These are phyloP conservation scores for Sternotherus odoratus DNA, from an alignment of 2,797 vertebrate genomes.

Conservation along the genomic window DNA sequence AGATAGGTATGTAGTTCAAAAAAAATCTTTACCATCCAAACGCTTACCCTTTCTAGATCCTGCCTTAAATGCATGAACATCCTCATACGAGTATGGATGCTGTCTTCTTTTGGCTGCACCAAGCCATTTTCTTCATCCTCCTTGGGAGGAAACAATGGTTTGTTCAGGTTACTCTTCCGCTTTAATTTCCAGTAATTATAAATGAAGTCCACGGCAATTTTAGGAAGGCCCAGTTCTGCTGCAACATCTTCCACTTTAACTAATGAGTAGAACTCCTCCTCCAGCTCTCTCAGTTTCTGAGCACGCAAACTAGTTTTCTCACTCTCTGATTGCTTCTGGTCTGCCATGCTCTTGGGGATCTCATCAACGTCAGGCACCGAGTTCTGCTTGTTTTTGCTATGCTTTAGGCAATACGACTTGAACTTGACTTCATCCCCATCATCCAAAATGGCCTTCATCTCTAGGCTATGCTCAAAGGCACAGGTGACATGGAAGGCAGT, in stretches of 20 bases:
- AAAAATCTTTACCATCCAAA: not conserved
- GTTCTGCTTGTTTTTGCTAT: constrained; percentile 90
- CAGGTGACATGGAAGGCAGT: constrained; percentile 98
- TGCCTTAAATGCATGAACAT: constrained; percentile 99
- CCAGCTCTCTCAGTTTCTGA: constrained; percentile 94
- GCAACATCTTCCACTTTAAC: constrained; percentile 90
- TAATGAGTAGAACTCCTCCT: constrained; percentile 94
- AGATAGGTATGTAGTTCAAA: not conserved
- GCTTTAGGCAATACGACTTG: constrained; percentile 97
- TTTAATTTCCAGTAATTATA: constrained; percentile 99
- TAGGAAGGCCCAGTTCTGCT: constrained; percentile 84
- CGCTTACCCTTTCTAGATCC: constrained; percentile 95
- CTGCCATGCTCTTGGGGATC: constrained; percentile 81
- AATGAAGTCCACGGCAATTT: constrained; percentile 90
- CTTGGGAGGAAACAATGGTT: constrained; percentile 94
- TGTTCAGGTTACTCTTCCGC: constrained; percentile 95
- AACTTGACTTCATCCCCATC: constrained; percentile 98
- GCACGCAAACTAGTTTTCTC: constrained; percentile 92
- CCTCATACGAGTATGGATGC: constrained; percentile 97
- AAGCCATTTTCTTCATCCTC: constrained; percentile 94
- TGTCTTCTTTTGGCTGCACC: constrained; percentile 96
- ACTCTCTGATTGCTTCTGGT: constrained; percentile 87
- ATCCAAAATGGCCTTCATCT: constrained; percentile 98
- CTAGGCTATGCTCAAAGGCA: constrained; percentile 96
- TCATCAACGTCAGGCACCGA: constrained; percentile 73